Conservation (phyloP, 1,140 invertebrate species). For the Psilanteris sp. region DNA sequence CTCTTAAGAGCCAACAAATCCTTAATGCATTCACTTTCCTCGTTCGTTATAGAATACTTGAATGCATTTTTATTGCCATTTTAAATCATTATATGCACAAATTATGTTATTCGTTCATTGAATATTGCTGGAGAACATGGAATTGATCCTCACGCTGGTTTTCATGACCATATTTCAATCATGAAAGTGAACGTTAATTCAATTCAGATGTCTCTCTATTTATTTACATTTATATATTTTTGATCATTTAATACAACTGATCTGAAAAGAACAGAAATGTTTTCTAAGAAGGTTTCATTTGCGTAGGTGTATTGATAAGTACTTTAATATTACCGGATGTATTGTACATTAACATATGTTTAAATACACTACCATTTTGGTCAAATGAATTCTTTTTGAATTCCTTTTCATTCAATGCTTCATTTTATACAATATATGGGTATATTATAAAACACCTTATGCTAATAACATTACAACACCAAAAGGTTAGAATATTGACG, state of each 20-base stretch:
- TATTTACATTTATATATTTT: slow-evolving; percentile 29
- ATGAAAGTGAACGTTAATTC: slow-evolving; percentile 1
- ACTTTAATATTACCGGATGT: slow-evolving; percentile 23
- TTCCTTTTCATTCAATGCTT: not conserved
- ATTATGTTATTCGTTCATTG: too few relatives aligned
- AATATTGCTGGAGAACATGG: too few relatives aligned
- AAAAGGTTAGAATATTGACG: too few relatives aligned
- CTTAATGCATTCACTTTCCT: too few relatives aligned
- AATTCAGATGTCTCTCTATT: slow-evolving; percentile 15
- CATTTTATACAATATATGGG: slow-evolving; percentile 6
- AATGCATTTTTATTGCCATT: too few relatives aligned
- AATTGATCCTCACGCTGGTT: too few relatives aligned
- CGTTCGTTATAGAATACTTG: too few relatives aligned
- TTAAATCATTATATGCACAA: too few relatives aligned
- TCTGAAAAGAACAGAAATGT: slow-evolving; percentile 13
- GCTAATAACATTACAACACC: not conserved
- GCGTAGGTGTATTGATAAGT: slow-evolving; percentile 48
- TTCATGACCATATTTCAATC: too few relatives aligned
- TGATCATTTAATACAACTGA: slow-evolving; percentile 9
- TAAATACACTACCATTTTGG: slow-evolving; percentile 14
- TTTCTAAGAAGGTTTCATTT: slow-evolving; percentile 33
- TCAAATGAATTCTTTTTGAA: slow-evolving; percentile 1
- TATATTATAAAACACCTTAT: not conserved
- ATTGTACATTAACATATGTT: slow-evolving; percentile 33
- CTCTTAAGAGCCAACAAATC: too few relatives aligned